Percentiles rank a stretch among this genome's conserved stretches.
phyloP scores from a whole-genome alignment of 2,888 invertebrate species.

The Chirona hameri region DNA sequence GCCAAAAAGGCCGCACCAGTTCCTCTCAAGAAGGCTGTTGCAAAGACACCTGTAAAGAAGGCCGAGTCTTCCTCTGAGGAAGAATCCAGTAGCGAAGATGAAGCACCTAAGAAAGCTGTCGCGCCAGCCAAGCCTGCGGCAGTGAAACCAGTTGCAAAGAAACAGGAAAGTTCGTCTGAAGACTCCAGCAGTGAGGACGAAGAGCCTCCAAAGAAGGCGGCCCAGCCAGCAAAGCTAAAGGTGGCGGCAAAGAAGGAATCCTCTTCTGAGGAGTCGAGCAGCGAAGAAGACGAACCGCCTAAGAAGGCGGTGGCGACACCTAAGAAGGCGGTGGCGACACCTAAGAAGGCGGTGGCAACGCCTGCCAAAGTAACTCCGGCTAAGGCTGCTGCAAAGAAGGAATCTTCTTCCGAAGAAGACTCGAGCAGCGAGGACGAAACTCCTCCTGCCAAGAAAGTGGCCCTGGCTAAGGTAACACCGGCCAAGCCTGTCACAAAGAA shows the following conservation, averaged over 20 bases:
- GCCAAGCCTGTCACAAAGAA: background rate
- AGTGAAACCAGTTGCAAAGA: background rate
- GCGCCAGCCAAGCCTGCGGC: background rate
- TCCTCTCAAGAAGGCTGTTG: background rate
- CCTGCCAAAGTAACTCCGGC: no score
- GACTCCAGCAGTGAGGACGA: background rate
- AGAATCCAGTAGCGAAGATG: background rate
- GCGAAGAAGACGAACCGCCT: background rate
- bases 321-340: background rate
- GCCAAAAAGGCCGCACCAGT: background rate
- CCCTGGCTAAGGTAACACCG: background rate
- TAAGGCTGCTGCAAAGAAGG: no score
- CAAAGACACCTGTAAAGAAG: background rate
- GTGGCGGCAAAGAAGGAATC: background rate
- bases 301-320: conserved; percentile 1
- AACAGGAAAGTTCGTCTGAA: background rate
- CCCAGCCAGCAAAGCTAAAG: background rate
- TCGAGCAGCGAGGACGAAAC: background rate
- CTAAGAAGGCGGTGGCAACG: no score
- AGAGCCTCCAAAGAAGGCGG: background rate
- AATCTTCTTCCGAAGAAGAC: no score
- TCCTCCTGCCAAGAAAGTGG: background rate
- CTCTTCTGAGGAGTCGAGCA: background rate
- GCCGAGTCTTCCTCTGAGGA: background rate
- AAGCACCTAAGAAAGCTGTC: background rate